phyloP scores from a whole-genome alignment of 53 echinoderm and acorn worm species.

The Actinopyga echinites region DNA sequence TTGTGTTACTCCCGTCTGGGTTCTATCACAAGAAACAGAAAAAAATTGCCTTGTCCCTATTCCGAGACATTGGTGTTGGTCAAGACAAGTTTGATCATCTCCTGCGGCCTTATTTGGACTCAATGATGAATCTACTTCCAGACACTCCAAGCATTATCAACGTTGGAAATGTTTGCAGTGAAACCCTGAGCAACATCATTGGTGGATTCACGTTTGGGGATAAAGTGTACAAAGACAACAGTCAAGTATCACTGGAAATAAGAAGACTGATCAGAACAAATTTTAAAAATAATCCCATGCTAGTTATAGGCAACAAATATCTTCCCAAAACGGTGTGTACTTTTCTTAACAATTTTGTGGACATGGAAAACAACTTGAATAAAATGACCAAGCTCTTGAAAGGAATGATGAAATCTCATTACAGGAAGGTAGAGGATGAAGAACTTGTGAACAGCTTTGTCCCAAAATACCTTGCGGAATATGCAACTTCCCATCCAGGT shows the following conservation, averaged over 20 bases:
- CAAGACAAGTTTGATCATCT: neutral
- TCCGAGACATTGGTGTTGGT: neutral
- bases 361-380: constrained; percentile 16
- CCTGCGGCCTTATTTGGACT: neutral
- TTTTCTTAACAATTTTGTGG: neutral
- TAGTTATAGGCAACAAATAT: neutral
- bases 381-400: neutral
- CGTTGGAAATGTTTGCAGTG: neutral
- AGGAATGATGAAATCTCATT: neutral
- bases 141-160: neutral
- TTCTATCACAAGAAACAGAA: constrained; percentile 1
- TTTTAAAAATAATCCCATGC: constrained; percentile 17
- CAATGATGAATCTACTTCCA: neutral
- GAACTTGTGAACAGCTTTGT: neutral
- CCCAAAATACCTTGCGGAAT: neutral
- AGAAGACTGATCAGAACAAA: constrained; percentile 1
- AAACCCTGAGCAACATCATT: neutral
- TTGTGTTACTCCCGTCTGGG: constrained; percentile 8
- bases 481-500: neutral
- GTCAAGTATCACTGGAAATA: neutral
- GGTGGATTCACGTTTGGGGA: constrained; percentile 32
- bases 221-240: neutral
- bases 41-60: neutral
- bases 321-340: neutral
- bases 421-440: neutral